Evolutionary conservation across 2,113 vertebrate genomes (phyloP).

Genomic region (Pongo abelii): DNA sequence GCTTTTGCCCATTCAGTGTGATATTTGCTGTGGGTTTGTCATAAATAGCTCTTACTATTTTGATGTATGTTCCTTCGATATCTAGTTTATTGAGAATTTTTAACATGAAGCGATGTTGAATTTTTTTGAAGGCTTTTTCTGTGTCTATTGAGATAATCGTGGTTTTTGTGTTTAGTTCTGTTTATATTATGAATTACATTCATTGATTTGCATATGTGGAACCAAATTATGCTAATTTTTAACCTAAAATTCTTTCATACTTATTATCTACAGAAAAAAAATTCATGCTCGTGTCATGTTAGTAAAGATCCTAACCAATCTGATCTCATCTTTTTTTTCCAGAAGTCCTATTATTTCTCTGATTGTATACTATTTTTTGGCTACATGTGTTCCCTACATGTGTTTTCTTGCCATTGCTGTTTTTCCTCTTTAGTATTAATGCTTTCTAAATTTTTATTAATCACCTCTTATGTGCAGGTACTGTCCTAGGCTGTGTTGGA

Average conservation of each 20-base stretch:
- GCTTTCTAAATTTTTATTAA: not conserved
- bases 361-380: not conserved
- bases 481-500: not conserved
- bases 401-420: not conserved
- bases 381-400: not conserved
- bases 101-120: no score
- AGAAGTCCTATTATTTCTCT: not conserved
- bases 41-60: no score
- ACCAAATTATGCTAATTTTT: not conserved
- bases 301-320: not conserved
- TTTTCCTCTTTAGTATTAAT: not conserved
- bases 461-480: not conserved
- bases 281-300: not conserved
- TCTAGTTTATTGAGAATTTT: no score
- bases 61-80: no score
- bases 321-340: not conserved
- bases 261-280: not conserved
- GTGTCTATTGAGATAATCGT: no score
- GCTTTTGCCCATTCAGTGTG: no score
- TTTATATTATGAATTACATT: no score
- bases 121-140: no score
- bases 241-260: not conserved
- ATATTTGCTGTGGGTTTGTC: no score
- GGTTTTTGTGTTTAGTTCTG: no score
- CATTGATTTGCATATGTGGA: no score